These are phyloP conservation scores for Hippopotamus amphibius DNA, from an alignment of 2,113 vertebrate genomes.

Conservation along the genomic window DNA sequence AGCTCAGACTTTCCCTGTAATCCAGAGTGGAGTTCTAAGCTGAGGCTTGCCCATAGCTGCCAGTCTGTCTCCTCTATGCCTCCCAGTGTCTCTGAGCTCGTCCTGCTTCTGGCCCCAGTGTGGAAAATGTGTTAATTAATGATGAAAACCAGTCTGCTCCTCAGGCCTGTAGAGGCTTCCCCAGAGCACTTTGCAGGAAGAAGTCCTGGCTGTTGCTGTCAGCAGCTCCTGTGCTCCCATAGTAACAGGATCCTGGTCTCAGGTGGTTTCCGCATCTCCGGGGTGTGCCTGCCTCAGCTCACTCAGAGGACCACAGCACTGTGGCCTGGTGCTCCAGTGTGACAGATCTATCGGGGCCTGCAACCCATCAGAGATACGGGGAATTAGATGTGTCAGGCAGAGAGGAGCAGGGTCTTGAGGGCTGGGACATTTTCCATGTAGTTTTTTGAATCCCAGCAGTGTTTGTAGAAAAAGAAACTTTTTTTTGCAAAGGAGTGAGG, in stretches of 20 bases:
- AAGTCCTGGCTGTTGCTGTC: constrained; percentile 23
- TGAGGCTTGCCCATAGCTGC: background rate
- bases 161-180: constrained; percentile 2
- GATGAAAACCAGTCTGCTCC: constrained; percentile 46
- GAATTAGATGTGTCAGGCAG: constrained; percentile 8
- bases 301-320: background rate
- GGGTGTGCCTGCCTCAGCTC: background rate
- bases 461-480: background rate
- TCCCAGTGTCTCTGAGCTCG: background rate
- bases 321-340: background rate
- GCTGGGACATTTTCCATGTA: background rate
- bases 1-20: background rate
- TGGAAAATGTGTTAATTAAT: constrained; percentile 53
- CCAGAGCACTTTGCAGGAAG: background rate
- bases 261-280: background rate
- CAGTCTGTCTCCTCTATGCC: background rate
- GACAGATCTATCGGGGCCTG: background rate
- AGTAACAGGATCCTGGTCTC: background rate
- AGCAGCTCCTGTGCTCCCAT: background rate
- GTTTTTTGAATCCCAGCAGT: background rate
- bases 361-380: background rate
- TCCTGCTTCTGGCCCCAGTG: background rate
- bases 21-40: background rate
- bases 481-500: background rate
- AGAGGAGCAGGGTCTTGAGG: background rate